These are phyloP conservation scores for Cerastoderma edule DNA, from an alignment of 2,888 invertebrate species.

Conservation along the genomic window DNA sequence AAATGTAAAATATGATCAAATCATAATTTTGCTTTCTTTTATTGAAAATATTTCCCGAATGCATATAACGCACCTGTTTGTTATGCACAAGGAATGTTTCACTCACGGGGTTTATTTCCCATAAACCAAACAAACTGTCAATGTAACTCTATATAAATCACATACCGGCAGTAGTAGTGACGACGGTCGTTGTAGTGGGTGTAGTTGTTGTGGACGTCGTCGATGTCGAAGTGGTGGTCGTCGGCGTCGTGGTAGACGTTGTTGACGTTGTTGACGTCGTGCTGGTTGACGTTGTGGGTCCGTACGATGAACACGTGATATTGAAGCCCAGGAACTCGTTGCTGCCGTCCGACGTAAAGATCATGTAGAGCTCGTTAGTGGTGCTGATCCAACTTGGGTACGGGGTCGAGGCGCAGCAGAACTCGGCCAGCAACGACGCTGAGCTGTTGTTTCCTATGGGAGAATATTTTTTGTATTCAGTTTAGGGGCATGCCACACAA, in stretches of 20 bases:
- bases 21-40: no score
- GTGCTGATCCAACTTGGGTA: constrained; percentile 25
- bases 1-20: no score
- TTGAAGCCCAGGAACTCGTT: constrained; percentile 31
- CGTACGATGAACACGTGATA: constrained; percentile 18
- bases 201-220: background rate
- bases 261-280: constrained; percentile 31
- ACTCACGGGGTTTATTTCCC: no score
- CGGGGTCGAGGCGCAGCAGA: constrained; percentile 27
- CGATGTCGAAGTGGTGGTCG: constrained; percentile 10
- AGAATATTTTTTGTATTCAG: no score
- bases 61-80: no score
- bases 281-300: constrained; percentile 28
- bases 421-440: constrained; percentile 12
- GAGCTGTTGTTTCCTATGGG: constrained; percentile 9
- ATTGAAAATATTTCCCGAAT: no score
- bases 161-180: background rate
- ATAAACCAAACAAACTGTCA: no score
- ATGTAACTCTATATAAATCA: no score
- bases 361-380: constrained; percentile 24
- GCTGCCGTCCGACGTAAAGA: constrained; percentile 22
- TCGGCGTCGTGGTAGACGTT: constrained; percentile 12
- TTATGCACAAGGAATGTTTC: no score
- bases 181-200: background rate
- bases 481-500: no score